These are phyloP conservation scores for Dicerorhinus sumatrensis DNA, from an alignment of 2,113 vertebrate genomes.

Conservation along the genomic window DNA sequence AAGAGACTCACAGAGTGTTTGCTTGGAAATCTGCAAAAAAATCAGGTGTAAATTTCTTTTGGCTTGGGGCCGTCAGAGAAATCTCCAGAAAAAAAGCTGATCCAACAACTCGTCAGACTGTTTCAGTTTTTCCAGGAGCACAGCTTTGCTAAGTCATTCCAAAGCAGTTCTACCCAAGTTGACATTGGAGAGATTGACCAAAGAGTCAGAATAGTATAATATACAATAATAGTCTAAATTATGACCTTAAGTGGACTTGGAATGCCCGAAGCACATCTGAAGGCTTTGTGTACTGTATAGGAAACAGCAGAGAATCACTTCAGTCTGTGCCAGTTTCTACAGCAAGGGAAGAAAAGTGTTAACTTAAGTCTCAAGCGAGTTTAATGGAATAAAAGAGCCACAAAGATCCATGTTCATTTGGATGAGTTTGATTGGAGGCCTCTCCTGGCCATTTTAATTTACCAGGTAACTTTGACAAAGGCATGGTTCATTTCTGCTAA, in stretches of 20 bases:
- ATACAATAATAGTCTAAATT: slow-evolving; percentile 65
- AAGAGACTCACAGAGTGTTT: slow-evolving; percentile 49
- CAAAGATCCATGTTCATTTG: neutral
- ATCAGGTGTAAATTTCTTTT: slow-evolving; percentile 79
- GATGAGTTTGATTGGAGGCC: neutral
- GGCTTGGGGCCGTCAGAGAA: slow-evolving; percentile 40
- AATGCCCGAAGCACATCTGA: neutral
- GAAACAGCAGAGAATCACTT: neutral
- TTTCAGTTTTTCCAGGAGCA: slow-evolving; percentile 80
- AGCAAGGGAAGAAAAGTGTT: neutral
- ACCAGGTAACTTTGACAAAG: neutral
- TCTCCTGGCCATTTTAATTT: neutral
- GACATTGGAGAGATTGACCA: slow-evolving; percentile 74
- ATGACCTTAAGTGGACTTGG: slow-evolving; percentile 43
- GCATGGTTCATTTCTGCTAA: neutral
- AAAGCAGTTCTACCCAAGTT: slow-evolving; percentile 71
- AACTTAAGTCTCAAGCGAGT: neutral
- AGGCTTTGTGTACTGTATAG: neutral
- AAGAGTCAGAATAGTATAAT: slow-evolving; percentile 67
- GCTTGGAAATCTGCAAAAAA: slow-evolving; percentile 54
- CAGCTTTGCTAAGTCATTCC: slow-evolving; percentile 80
- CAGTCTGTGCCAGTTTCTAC: neutral
- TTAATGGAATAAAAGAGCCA: neutral
- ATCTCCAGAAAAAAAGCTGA: slow-evolving; percentile 63
- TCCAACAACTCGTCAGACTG: slow-evolving; percentile 59